A percentile compares a stretch with the other conserved stretches of the same genome.
phyloP scores from a whole-genome alignment of 1,140 invertebrate genomes.

The Ceratina japonica region DNA sequence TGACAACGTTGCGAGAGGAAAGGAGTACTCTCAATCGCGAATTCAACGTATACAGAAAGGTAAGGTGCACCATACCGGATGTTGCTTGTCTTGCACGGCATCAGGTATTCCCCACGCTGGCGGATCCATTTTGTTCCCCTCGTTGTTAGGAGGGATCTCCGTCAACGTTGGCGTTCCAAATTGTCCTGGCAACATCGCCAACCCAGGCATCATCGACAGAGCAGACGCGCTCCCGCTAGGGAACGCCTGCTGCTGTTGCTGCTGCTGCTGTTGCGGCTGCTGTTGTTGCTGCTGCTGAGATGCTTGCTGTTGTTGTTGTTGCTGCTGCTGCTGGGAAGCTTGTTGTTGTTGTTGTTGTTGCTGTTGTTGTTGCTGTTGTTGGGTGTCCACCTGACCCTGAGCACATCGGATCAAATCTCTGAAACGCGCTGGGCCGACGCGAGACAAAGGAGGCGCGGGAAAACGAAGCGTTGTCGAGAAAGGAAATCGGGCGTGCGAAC shows the following conservation, averaged over 20 bases:
- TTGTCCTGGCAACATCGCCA: constrained; percentile 74
- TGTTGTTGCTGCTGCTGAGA: no score
- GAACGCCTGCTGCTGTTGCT: constrained; percentile 68
- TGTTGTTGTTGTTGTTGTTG: no score
- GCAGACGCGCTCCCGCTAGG: constrained; percentile 74
- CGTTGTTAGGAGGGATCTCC: constrained; percentile 73
- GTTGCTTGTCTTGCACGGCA: constrained; percentile 77
- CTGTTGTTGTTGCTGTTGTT: no score
- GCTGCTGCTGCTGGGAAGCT: no score
- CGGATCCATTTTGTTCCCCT: constrained; percentile 74
- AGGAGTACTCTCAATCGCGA: neutral
- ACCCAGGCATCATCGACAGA: constrained; percentile 73
- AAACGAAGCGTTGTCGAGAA: neutral
- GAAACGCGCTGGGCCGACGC: neutral
- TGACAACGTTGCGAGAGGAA: no score
- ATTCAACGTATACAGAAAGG: neutral
- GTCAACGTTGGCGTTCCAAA: constrained; percentile 69
- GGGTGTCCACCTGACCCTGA: constrained; percentile 74
- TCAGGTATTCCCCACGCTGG: constrained; percentile 77
- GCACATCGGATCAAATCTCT: neutral
- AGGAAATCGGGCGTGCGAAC: neutral
- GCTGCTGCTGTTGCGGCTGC: no score
- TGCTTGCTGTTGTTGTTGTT: no score
- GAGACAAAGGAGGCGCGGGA: neutral
- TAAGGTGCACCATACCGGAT: constrained; percentile 69